Evolutionary conservation across 2,888 invertebrate species (phyloP).

Genomic region (Oxytorus armatus): DNA sequence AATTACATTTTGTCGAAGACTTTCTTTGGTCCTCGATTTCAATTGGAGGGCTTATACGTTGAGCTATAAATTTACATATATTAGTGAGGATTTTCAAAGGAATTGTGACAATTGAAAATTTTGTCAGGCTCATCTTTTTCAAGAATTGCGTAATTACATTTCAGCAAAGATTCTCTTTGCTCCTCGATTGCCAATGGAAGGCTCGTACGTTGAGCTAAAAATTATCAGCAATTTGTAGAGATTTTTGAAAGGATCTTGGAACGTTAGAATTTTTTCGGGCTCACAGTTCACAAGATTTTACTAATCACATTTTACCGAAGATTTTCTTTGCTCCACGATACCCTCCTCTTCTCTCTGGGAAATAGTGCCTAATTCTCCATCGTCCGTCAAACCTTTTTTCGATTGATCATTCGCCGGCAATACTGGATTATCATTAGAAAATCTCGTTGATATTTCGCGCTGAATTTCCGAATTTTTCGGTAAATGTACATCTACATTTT

Average conservation of each 20-base stretch:
- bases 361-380: not conserved
- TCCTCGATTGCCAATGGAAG: not conserved
- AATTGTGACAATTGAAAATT: too few species aligned
- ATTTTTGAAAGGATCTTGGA: not conserved
- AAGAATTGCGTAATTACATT: too few species aligned
- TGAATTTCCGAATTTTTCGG: not conserved
- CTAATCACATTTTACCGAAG: slow-evolving; percentile 38
- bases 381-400: not conserved
- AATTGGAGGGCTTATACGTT: too few species aligned
- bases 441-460: not conserved
- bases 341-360: slow-evolving; percentile 4
- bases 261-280: not conserved
- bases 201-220: slow-evolving; percentile 24
- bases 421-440: not conserved
- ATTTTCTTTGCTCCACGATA: slow-evolving; percentile 27
- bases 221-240: not conserved
- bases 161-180: too few species aligned
- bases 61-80: too few species aligned
- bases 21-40: too few species aligned
- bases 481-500: not conserved
- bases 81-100: too few species aligned
- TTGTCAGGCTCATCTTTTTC: too few species aligned
- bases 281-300: not conserved
- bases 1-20: too few species aligned
- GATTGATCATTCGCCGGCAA: not conserved